A percentile compares a stretch with the other conserved stretches of the same genome.
Conservation (phyloP, 2,888 invertebrate genomes). For the Ormia ochracea region DNA sequence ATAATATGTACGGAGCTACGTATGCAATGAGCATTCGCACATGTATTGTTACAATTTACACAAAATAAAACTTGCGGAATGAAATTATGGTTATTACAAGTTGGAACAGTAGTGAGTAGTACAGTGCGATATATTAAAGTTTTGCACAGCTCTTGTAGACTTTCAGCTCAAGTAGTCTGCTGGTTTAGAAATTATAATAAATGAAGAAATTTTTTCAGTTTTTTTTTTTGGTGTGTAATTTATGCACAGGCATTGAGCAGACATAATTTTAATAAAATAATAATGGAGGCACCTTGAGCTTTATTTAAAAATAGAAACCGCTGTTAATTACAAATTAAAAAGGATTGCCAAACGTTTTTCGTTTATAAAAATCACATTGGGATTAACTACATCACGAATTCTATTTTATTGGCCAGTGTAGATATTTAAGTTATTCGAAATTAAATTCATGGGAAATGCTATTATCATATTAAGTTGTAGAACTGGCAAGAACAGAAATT, state of each 20-base stretch:
- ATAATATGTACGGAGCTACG: background rate
- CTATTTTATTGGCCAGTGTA: too few species aligned
- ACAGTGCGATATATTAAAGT: constrained; percentile 34
- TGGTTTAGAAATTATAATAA: constrained; percentile 54
- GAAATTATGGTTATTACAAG: constrained; percentile 12
- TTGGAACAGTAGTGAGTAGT: background rate
- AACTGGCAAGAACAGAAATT: too few species aligned
- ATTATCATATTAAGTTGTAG: too few species aligned
- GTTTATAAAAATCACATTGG: background rate
- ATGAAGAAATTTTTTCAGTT: constrained; percentile 28
- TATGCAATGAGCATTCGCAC: too few species aligned
- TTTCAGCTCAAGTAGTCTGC: constrained; percentile 53
- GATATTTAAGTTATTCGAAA: too few species aligned
- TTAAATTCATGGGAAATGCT: too few species aligned
- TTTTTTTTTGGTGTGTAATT: constrained; percentile 33
- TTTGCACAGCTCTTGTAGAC: constrained; percentile 38
- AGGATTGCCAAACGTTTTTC: background rate
- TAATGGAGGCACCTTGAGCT: background rate
- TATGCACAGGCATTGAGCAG: constrained; percentile 19
- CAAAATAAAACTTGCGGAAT: background rate
- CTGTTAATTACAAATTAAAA: constrained; percentile 11
- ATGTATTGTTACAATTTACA: constrained; percentile 1
- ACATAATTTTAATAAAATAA: constrained; percentile 37
- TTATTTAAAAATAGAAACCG: constrained; percentile 7
- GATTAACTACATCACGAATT: too few species aligned